A percentile compares a stretch with the other conserved stretches of the same genome.
phyloP scores from a whole-genome alignment of 2,797 vertebrate species.

The Ibycter americanus region DNA sequence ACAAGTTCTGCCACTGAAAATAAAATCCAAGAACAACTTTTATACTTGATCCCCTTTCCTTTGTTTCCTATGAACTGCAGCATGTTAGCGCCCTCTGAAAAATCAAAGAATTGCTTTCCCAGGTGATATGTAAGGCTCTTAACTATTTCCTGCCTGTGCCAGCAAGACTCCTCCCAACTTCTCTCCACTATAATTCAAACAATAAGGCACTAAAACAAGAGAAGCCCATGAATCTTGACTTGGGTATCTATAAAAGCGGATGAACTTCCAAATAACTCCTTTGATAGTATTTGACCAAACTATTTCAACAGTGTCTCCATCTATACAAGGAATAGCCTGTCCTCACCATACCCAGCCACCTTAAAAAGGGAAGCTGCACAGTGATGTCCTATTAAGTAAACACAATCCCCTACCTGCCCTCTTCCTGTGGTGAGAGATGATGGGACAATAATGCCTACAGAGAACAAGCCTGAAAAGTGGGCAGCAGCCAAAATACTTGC shows the following conservation, averaged over 20 bases:
- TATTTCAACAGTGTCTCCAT: not conserved
- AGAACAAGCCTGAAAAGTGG: not conserved
- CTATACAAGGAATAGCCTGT: not conserved
- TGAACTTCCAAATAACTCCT: not conserved
- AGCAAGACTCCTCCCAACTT: constrained; percentile 40
- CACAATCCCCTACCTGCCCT: not conserved
- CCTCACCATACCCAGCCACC: not conserved
- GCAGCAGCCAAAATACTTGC: not conserved
- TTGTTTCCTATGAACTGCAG: constrained; percentile 58
- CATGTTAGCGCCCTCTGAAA: constrained; percentile 70
- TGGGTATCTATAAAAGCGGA: not conserved
- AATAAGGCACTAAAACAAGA: not conserved
- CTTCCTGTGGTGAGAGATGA: not conserved
- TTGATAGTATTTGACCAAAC: not conserved
- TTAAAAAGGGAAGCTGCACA: not conserved
- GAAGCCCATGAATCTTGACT: not conserved
- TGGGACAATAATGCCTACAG: not conserved
- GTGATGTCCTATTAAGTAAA: not conserved
- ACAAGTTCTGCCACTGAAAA: constrained; percentile 5
- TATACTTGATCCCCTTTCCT: constrained; percentile 35
- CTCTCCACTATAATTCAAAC: not conserved
- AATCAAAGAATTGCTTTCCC: constrained; percentile 66
- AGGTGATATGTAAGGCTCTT: constrained; percentile 59
- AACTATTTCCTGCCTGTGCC: constrained; percentile 56
- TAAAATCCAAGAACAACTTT: constrained; percentile 29